Evolutionary conservation across 1,140 invertebrate species (phyloP).

Genomic region (Sitophilus oryzae): DNA sequence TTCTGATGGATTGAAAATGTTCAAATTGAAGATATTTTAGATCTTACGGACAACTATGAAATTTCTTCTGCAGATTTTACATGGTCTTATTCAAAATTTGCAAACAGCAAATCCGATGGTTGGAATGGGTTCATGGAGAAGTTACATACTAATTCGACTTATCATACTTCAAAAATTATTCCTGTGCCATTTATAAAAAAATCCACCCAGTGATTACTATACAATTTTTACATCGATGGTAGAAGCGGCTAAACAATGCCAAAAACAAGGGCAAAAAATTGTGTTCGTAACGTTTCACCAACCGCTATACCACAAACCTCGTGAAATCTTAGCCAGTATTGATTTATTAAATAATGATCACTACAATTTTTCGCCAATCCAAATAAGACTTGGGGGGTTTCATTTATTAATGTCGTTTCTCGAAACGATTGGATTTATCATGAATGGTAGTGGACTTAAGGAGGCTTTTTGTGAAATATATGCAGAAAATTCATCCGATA

Average conservation of each 20-base stretch:
- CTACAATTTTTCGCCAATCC: constrained; percentile 15
- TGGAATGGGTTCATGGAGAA: constrained; percentile 4
- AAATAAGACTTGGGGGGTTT: constrained; percentile 37
- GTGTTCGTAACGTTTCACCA: constrained; percentile 32
- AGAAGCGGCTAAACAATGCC: constrained; percentile 2
- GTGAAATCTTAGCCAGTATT: constrained; percentile 25
- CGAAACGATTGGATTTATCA: constrained; percentile 40
- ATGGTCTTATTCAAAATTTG: constrained; percentile 2
- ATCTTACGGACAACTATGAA: not conserved
- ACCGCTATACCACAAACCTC: constrained; percentile 38
- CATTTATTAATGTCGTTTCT: constrained; percentile 44
- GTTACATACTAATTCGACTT: not conserved
- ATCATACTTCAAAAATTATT: constrained; percentile 14
- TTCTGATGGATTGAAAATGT: constrained; percentile 5
- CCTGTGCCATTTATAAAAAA: constrained; percentile 11
- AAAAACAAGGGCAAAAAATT: not conserved
- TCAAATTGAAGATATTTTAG: constrained; percentile 2
- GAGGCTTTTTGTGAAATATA: constrained; percentile 36
- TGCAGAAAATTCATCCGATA: constrained; percentile 34
- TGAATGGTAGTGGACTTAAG: constrained; percentile 43
- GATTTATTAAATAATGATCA: constrained; percentile 9
- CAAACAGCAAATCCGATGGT: not conserved
- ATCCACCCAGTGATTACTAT: constrained; percentile 15
- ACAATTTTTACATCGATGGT: constrained; percentile 9
- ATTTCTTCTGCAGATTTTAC: constrained; percentile 6